Evolutionary conservation across 2,888 invertebrate species (phyloP), one percentile per base, ranked within the genome.

Genomic region (Graphium colonna): DNA sequence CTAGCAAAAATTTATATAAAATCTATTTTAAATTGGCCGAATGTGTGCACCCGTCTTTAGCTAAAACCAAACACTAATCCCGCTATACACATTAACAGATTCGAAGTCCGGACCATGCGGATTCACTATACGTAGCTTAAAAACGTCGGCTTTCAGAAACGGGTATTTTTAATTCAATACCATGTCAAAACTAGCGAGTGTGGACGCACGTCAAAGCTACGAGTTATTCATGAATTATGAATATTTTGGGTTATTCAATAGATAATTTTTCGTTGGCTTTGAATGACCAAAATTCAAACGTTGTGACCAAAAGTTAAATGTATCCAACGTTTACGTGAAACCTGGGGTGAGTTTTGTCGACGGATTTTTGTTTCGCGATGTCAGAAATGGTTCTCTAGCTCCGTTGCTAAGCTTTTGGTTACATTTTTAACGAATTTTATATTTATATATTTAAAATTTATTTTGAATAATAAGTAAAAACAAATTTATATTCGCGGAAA

Each of bases 31-130:
- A 21, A 50, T 15, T 3, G 26, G 1, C 3, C 17, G 21, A 38
- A 10, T 40, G 51, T 76, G 64, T 75, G 56, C 26, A 51, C 73
- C 10, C 33, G 10, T 55, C 79, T 56, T 63, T 60, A 71, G 61
- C 66, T 73, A 76, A 76, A 79, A 80, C 84, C 82, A 77, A 84
- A 83, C 68, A 82, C 77, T 84, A 86, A 86, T 84, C 84, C 82
- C 69, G 68, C 77, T 77, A 79, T 83, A 82, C 79, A 84, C 85
- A 85, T 85, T 85, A 84, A 78, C 84, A 75, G 80, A 80, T 83
- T 75, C 56, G 57, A 57, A 67, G 63, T 63, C 13, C 65, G 60
- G 64, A 68, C 65, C 67, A 67, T 65, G 67, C 72, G 69, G 73
- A 71, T 77, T 72, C 73, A 65, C 71, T 65, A 68, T 62, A 64